phyloP scores from a whole-genome alignment of 2,797 vertebrate genomes.

The Rhincodon typus region DNA sequence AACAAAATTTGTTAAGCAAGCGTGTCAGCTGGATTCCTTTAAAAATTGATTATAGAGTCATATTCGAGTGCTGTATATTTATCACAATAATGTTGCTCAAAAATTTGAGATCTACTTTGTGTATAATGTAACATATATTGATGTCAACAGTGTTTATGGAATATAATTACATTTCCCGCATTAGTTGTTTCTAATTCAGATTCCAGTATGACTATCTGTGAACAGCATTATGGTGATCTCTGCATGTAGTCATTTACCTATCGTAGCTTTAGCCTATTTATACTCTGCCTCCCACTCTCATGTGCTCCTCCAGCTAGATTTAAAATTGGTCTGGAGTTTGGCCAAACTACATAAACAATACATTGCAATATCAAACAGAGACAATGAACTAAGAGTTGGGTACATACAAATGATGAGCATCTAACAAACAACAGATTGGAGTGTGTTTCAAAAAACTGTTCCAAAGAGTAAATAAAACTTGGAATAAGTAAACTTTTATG shows the following conservation, averaged over 20 bases:
- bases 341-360: neutral
- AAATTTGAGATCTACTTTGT: neutral
- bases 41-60: neutral
- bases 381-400: neutral
- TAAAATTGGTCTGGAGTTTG: neutral
- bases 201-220: neutral
- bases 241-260: neutral
- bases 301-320: neutral
- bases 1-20: neutral
- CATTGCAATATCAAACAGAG: neutral
- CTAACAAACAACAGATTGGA: neutral
- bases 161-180: neutral
- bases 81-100: neutral
- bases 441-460: neutral
- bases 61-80: neutral
- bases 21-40: neutral
- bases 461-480: neutral
- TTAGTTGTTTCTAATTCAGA: neutral
- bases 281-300: neutral
- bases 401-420: neutral
- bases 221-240: neutral
- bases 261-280: neutral
- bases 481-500: neutral
- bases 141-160: neutral
- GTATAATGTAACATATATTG: neutral